Evolutionary conservation across 2,797 vertebrate genomes (phyloP).

Genomic region (Spinus olivaceus): DNA sequence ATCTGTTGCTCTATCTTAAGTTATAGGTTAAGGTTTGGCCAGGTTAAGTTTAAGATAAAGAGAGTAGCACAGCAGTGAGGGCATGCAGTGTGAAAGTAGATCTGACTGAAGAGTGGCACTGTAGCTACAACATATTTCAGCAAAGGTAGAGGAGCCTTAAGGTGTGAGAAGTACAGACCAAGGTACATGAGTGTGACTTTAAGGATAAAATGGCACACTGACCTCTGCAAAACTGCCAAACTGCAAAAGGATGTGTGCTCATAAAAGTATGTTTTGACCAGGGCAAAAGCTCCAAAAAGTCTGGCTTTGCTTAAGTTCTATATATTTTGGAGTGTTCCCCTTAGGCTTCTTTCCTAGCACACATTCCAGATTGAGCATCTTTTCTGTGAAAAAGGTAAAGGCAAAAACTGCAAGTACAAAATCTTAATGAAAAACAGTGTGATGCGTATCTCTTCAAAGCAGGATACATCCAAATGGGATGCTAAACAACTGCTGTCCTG

Average conservation of each 20-base stretch:
- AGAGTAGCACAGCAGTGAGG: not conserved
- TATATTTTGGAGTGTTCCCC: not conserved
- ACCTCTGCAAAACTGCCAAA: not conserved
- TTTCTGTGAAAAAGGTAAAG: not conserved
- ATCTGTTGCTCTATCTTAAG: not conserved
- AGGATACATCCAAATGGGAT: not conserved
- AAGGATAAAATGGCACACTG: not conserved
- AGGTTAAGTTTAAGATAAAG: not conserved
- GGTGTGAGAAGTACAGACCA: not conserved
- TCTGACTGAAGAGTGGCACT: not conserved
- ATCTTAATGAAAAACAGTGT: not conserved
- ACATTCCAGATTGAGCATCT: not conserved
- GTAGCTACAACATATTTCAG: not conserved
- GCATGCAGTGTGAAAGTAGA: not conserved
- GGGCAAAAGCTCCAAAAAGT: not conserved
- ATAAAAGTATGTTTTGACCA: not conserved
- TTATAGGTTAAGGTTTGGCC: not conserved
- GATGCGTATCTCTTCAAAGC: not conserved
- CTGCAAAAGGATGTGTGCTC: not conserved
- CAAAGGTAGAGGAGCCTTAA: not conserved
- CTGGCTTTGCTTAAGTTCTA: slow-evolving; percentile 13
- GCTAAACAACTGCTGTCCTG: not conserved
- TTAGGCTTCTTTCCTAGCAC: not conserved
- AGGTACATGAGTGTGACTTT: not conserved
- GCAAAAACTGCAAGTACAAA: not conserved